Base-by-base conservation (phyloP, 2,797 vertebrate species). In the Chaunax sp. region DNA sequence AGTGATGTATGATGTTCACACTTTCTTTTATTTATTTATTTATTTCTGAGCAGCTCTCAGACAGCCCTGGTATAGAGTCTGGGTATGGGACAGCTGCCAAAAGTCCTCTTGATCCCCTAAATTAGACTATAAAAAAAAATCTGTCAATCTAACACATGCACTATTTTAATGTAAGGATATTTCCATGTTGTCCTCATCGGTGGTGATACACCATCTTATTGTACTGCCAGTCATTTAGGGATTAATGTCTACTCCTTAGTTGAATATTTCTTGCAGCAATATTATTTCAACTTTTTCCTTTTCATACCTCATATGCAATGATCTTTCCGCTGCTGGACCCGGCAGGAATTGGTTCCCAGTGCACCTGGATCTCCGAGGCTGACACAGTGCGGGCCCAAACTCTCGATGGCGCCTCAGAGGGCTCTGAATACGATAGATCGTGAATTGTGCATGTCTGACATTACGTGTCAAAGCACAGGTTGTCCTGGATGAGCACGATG, bases 281-380 rank as follows among this genome's bases (percentile, higher is more conserved):
- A 55, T 73, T 65, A 63, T 62, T 71, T 58, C 25, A 75, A 25
- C 23, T 70, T 69, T 53, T 22, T 46, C 7, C 62, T 57, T 44
- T 69, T 62, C 72, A 38, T 90, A 96, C 95, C 95, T 96, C 94
- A 0, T 96, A 97, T 80, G 95, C 95, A 54, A 95, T 84, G 67
- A 97, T 94, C 75, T 93, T 93, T 58, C 94, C 92, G 0, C 85
- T 92, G 84, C 90, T 93, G 55, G 92, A 85, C 64, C 88, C 92
- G 44, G 88, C 85, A 0, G 88, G 81, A 28, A 96, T 69, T 9
- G 94, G 89, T 54, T 95, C 92, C 95, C 95, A 96, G 54, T 92
- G 94, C 54, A 97, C 93, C 77, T 95, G 91, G 20, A 96, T 90
- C 78, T 95, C 94, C 0, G 93, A 93, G 0, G 94, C 93, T 0